Base-by-base conservation (phyloP, 2,797 vertebrate species). In the Neosalanx taihuensis region DNA sequence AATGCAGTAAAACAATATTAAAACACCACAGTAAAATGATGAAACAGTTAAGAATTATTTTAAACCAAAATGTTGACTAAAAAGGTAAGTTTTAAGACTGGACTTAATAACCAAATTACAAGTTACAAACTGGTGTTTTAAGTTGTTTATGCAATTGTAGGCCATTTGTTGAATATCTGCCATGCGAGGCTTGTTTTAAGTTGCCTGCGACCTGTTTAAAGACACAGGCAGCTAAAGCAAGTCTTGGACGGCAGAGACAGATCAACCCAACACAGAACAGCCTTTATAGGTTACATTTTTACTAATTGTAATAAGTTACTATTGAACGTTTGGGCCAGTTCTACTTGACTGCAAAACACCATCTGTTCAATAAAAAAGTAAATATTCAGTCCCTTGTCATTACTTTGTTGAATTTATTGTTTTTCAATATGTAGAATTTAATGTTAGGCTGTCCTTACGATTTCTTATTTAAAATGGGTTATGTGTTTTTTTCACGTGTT, bases 191-290 rank as follows among this genome's bases (percentile, higher is more conserved):
- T 96, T 96, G 95, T 96, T 97, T 96, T 97, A 94, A 88, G 95
- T 96, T 96, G 95, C 94, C 95, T 95, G 95, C 71, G 94, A 87
- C 90, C 86, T 83, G 29, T 90, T 80, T 71, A 77, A 90, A 88
- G 80, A 92, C 95, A 92, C 96, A 97, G 95, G 96, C 95, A 96
- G 95, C 95, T 95, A 96, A 97, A 97, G 95, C 95, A 97, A 97
- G 95, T 95, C 95, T 95, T 91, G 94, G 90, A 94, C 89, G 90
- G 85, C 67, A 76, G 85, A 10, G 79, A 81, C 74, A 71, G 64
- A 67, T 65, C 77, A 5, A 56, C 79, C 1, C 35, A 57, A 60
- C 17, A 53, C 62, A 33, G 71, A 18, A 62, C 37, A 37, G 26
- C 71, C 20, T 23, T 7, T 4, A 26, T n/a, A 37, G 41, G 9